A percentile compares a stretch with the other conserved stretches of the same genome.
phyloP scores from a whole-genome alignment of 2,113 vertebrate genomes.

The Myrmecobius fasciatus region DNA sequence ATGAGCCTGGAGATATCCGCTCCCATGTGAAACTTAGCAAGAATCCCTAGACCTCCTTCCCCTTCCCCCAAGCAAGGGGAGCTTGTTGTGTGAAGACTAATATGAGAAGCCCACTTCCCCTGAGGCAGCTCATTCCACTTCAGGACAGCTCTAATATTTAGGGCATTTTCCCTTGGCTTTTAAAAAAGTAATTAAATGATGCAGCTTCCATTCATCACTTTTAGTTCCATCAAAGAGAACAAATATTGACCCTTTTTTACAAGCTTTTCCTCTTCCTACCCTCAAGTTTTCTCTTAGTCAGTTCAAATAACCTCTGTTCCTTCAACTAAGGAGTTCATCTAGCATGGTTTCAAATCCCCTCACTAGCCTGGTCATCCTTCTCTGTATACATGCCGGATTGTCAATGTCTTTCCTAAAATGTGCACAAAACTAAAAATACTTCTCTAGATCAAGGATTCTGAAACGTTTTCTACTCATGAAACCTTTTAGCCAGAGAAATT shows the following conservation, averaged over 20 bases:
- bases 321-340: neutral
- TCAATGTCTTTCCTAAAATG: neutral
- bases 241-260: neutral
- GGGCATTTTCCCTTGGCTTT: neutral
- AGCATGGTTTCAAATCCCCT: neutral
- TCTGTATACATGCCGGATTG: neutral
- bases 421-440: neutral
- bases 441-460: neutral
- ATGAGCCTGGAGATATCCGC: neutral
- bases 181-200: too few relatives aligned
- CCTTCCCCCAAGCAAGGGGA: neutral
- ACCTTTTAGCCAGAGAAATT: too few relatives aligned
- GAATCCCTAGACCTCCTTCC: neutral
- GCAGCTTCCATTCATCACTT: neutral
- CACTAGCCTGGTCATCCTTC: neutral
- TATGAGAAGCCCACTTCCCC: neutral
- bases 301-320: neutral
- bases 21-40: neutral
- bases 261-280: neutral
- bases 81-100: neutral
- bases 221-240: neutral
- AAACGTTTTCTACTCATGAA: too few relatives aligned
- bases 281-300: neutral
- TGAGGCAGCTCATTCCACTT: neutral
- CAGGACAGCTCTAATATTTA: neutral